Base-by-base conservation (phyloP, 2,888 invertebrate genomes). In the Leuctra nigra region DNA sequence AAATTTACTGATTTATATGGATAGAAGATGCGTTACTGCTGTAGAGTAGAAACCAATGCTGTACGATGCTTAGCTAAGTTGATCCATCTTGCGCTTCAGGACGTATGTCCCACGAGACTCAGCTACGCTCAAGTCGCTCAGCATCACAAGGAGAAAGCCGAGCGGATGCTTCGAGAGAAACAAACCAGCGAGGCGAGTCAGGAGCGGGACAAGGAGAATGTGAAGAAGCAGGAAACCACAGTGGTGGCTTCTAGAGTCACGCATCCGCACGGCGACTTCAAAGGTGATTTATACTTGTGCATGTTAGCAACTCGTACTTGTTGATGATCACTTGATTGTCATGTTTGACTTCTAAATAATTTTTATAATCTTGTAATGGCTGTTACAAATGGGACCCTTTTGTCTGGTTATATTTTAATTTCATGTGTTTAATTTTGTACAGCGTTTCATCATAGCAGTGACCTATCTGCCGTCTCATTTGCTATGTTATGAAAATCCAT, bases 71-170 rank as follows among this genome's bases (percentile, higher is more conserved):
- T n/a, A n/a, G n/a, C n/a, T n/a, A n/a, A n/a, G n/a, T n/a, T n/a
- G n/a, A n/a, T n/a, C n/a, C 11, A 29, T 29, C 11, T 6, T 29
- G 29, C 11, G 29, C 11, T 29, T 29, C n/a, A 55, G 48, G 48
- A 46, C 23, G 58, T 54, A 4, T 53, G 56, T 22, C 70, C 72
- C 22, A 72, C 73, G 29, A 70, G 75, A 61, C 73, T 82, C 68
- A 82, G 82, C 68, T 83, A 83, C 69, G 83, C 83, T 60, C 83
- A 83, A 71, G 82, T 82, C 59, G 82, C 82, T 36, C 82, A 83
- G 67, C 80, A 81, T 68, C 77, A 79, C 64, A 80, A 79, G 65
- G 77, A 80, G 61, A 70, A 71, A 38, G 62, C 67, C 25, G 65
- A 68, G 55, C 39, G 58, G 29, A 53, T 62, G 59, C 22, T 55